A percentile compares a stretch with the other conserved stretches of the same genome.
phyloP scores from a whole-genome alignment of 2,888 invertebrate species.

The Chymomyza amoena region DNA sequence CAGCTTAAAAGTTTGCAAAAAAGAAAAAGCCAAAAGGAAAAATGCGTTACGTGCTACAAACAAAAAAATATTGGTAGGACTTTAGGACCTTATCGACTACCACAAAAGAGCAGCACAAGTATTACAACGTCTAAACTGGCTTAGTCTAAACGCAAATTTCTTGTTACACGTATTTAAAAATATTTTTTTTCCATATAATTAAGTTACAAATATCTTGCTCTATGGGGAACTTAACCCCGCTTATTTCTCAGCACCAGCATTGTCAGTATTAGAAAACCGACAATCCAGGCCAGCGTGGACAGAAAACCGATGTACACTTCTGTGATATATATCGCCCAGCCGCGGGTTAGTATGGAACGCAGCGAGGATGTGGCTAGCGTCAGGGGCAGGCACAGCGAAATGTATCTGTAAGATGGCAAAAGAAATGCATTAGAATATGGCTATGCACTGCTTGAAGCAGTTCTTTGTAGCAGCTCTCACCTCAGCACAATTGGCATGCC shows the following conservation, averaged over 20 bases:
- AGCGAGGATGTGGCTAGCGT: conserved; percentile 96
- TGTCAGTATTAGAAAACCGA: conserved; percentile 88
- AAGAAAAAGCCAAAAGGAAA: conserved; percentile 21
- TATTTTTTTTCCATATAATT: conserved; percentile 33
- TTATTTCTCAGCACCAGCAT: conserved; percentile 89
- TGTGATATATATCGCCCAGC: conserved; percentile 89
- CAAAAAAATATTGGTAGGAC: conserved; percentile 28
- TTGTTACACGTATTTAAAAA: conserved; percentile 39
- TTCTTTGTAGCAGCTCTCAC: no score
- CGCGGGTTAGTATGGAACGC: conserved; percentile 91
- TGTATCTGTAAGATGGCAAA: conserved; percentile 80
- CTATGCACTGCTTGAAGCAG: no score
- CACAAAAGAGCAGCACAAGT: conserved; percentile 19
- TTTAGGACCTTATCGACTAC: conserved; percentile 33
- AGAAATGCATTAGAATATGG: fast-evolving
- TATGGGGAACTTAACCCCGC: conserved; percentile 82
- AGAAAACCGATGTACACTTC: conserved; percentile 94
- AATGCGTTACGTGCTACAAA: conserved; percentile 5
- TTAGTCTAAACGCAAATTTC: conserved; percentile 46
- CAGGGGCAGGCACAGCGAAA: conserved; percentile 90
- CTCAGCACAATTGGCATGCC: conserved; percentile 93
- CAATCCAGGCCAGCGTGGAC: conserved; percentile 91
- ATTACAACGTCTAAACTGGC: conserved; percentile 52
- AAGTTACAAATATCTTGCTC: conserved; percentile 13
- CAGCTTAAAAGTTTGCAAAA: conserved; percentile 11